These are phyloP conservation scores for Lissonota sp. DNA, from an alignment of 2,888 invertebrate genomes.

Conservation along the genomic window DNA sequence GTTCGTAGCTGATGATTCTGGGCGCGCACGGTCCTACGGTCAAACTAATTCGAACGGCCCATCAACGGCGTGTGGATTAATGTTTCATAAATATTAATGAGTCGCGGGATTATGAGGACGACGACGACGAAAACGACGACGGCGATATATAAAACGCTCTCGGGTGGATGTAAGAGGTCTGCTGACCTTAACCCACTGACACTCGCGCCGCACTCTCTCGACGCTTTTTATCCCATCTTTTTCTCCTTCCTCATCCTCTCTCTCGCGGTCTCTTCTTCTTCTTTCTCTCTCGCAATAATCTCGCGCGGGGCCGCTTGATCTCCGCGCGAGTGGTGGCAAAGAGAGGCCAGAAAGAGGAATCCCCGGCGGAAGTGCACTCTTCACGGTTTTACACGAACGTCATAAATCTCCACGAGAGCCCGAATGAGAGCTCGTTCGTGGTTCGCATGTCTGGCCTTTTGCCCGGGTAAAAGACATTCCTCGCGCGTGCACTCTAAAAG, in stretches of 20 bases:
- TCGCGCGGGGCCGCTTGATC: conserved; percentile 51
- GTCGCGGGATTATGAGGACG: too few relatives aligned
- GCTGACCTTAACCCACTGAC: conserved; percentile 74
- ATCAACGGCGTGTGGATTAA: conserved; percentile 10
- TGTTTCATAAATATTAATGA: conserved; percentile 71
- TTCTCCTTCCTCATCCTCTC: conserved; percentile 8
- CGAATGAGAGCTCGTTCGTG: conserved; percentile 1
- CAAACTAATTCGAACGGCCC: too few relatives aligned
- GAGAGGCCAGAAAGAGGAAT: conserved; percentile 38
- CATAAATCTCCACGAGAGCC: conserved; percentile 56
- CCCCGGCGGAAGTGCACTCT: conserved; percentile 56
- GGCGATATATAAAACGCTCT: neutral
- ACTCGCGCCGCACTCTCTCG: conserved; percentile 65
- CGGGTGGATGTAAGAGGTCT: conserved; percentile 67
- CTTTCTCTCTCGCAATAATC: conserved; percentile 43
- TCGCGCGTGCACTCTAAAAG: conserved; percentile 13
- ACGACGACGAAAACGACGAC: neutral
- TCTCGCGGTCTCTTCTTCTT: neutral
- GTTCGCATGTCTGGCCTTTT: conserved; percentile 30
- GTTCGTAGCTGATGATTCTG: too few relatives aligned
- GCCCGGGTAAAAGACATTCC: conserved; percentile 11
- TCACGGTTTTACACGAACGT: conserved; percentile 63
- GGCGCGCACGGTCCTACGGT: too few relatives aligned
- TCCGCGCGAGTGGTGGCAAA: conserved; percentile 21
- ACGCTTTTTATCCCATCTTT: conserved; percentile 42